Conservation (phyloP, 2,113 vertebrate genomes). For the Caloenas nicobarica region DNA sequence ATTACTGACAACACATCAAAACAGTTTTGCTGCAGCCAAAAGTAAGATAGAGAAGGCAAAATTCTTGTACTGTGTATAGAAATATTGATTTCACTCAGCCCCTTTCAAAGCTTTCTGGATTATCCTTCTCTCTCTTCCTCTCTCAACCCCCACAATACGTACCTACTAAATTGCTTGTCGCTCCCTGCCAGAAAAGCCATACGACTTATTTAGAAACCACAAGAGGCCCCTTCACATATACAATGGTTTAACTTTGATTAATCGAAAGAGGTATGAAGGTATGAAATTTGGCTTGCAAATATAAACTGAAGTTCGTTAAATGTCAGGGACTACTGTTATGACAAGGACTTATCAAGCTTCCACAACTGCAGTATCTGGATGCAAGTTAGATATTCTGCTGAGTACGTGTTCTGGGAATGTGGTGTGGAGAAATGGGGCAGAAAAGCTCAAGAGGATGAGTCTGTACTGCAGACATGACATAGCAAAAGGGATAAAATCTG, state of each 20-base stretch:
- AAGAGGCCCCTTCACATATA: constrained; percentile 51
- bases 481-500: not conserved
- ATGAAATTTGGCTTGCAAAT: constrained; percentile 52
- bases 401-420: not conserved
- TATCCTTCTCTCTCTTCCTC: not conserved
- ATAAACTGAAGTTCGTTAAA: constrained; percentile 47
- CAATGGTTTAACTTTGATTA: constrained; percentile 62
- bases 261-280: constrained; percentile 41
- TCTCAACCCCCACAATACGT: constrained; percentile 4
- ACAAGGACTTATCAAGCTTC: constrained; percentile 25
- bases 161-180: constrained; percentile 51
- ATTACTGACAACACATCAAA: not conserved
- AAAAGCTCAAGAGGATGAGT: not conserved
- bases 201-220: constrained; percentile 63
- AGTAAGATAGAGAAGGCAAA: not conserved
- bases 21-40: not conserved
- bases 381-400: not conserved
- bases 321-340: constrained; percentile 41
- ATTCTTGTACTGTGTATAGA: not conserved
- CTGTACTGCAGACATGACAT: not conserved
- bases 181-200: constrained; percentile 63
- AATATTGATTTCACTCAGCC: not conserved
- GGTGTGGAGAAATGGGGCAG: not conserved
- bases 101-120: constrained; percentile 19
- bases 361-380: not conserved